phyloP scores from a whole-genome alignment of 2,797 vertebrate genomes.

The Sebastes nivosus region DNA sequence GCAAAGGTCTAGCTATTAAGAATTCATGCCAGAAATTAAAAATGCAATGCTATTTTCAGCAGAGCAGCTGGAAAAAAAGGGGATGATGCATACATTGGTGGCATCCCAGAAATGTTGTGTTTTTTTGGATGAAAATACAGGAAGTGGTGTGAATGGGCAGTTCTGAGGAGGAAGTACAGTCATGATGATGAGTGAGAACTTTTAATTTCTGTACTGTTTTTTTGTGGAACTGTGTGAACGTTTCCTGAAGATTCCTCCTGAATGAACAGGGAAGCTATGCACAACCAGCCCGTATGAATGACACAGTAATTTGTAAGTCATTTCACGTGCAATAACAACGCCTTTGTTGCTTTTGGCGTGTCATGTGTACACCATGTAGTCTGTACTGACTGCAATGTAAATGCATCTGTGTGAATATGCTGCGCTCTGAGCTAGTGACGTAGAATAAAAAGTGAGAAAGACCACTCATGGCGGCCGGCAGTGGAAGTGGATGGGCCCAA shows the following conservation, averaged over 20 bases:
- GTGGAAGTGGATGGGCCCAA: too few relatives aligned
- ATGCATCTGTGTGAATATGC: too few relatives aligned
- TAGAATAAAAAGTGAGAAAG: too few relatives aligned
- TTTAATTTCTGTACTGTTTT: neutral
- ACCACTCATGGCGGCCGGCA: too few relatives aligned
- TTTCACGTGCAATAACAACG: too few relatives aligned
- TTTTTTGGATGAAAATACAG: neutral
- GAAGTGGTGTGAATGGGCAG: neutral
- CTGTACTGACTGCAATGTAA: too few relatives aligned
- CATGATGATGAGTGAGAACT: neutral
- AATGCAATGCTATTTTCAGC: constrained; percentile 1
- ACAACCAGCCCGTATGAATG: too few relatives aligned
- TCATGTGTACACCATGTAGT: too few relatives aligned
- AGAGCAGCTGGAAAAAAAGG: neutral
- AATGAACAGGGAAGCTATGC: neutral
- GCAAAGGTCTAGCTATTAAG: constrained; percentile 9
- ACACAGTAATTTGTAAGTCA: too few relatives aligned
- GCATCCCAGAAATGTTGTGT: neutral
- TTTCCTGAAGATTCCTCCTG: neutral
- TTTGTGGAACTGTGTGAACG: neutral
- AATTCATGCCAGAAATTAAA: constrained; percentile 14
- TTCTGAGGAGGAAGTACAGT: neutral
- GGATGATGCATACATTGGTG: neutral
- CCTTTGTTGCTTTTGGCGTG: too few relatives aligned
- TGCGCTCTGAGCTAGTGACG: too few relatives aligned